Base-by-base conservation (phyloP, 1,140 invertebrate species). In the Megalopta genalis region DNA sequence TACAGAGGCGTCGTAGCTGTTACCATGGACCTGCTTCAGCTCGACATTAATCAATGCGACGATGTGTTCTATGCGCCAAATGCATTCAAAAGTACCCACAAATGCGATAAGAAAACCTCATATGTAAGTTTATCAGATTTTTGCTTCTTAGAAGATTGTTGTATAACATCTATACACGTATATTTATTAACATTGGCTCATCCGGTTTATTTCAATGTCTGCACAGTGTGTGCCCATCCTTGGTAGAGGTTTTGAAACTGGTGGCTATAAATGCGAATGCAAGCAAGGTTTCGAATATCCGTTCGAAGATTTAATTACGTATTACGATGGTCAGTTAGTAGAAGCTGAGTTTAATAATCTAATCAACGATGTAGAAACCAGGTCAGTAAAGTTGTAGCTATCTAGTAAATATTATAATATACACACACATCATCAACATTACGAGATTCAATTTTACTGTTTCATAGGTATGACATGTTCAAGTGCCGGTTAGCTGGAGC, bases 211-310 rank as follows among this genome's bases (percentile, higher is more conserved):
- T 37, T 73, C 6, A 10, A 37, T 72, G 27, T 81, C 83, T 95
- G 16, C 21, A 27, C 95, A 99, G 98, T 99, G 98, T 92, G 97
- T 99, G 27, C 98, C 98, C 18, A 97, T 99, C 79, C 95, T 97
- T 84, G 98, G 98, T 21, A 95, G 98, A 90, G 97, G 97, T 64
- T 99, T 97, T 91, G 96, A 98, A 82, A 95, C 95, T 18, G 98
- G 98, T 68, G 98, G 98, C n/a, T 99, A 99, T 93, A 99, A 99
- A 93, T 99, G 99, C 92, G 98, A 99, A 91, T 99, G 98, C 90
- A 95, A 97, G 70, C 98, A 99, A 93, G 98, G 98, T 37, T 99
- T 96, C 89, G 99, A 99, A 90, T 99, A 99, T 94, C 98, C 98
- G 0, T 99, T 98, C 90, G 98, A 99, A 93, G 98, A 98, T 93